phyloP scores from a whole-genome alignment of 2,797 vertebrate genomes.

The Pseudochirops corinnae region DNA sequence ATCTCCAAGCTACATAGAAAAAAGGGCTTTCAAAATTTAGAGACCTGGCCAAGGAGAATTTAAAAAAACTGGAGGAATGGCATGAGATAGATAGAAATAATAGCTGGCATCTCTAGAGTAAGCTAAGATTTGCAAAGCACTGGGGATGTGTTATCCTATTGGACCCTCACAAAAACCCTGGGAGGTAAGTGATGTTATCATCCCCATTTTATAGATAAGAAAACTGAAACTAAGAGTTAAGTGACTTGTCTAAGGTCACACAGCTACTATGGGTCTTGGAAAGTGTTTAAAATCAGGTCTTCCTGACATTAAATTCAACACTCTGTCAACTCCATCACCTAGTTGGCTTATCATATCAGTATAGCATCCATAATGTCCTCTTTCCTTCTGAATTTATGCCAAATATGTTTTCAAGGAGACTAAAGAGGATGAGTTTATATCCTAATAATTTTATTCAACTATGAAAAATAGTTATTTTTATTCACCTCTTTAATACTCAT shows the following conservation, averaged over 20 bases:
- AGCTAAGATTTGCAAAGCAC: background rate
- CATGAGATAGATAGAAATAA: background rate
- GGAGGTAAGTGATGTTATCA: background rate
- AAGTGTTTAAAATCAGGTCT: background rate
- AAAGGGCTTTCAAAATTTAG: background rate
- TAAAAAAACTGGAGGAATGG: background rate
- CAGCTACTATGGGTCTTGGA: background rate
- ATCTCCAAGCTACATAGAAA: background rate
- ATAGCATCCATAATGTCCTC: background rate
- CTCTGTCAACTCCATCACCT: background rate
- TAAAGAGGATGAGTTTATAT: background rate
- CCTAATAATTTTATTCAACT: background rate
- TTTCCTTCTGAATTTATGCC: background rate
- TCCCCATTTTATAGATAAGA: background rate
- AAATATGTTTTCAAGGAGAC: background rate
- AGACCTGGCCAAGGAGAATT: background rate
- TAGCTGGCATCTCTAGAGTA: background rate
- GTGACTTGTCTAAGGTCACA: background rate
- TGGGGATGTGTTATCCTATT: background rate
- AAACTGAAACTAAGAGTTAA: background rate
- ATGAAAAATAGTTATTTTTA: background rate
- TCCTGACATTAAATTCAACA: background rate
- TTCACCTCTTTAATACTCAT: background rate
- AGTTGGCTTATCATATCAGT: background rate
- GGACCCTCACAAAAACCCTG: background rate